A percentile compares a stretch with the other conserved stretches of the same genome.
phyloP scores from a whole-genome alignment of 2,797 vertebrate genomes.

The Gobio occitaniae region DNA sequence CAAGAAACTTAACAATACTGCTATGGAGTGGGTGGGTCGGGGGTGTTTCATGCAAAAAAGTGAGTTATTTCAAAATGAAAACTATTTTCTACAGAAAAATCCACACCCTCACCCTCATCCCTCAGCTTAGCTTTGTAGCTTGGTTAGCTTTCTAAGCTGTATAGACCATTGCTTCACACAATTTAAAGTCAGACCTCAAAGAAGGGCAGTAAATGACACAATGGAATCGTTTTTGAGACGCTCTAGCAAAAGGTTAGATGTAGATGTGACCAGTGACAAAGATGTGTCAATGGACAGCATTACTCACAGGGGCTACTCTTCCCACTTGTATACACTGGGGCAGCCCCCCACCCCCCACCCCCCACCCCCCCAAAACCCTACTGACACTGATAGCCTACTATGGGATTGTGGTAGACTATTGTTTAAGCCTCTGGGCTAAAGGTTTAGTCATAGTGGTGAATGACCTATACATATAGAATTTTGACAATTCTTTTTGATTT shows the following conservation, averaged over 20 bases:
- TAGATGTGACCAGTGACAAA: neutral
- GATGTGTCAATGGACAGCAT: conserved; percentile 35
- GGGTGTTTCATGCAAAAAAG: conserved; percentile 37
- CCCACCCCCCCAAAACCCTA: neutral
- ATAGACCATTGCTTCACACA: neutral
- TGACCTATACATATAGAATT: neutral
- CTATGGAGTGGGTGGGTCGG: neutral
- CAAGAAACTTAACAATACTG: conserved; percentile 30
- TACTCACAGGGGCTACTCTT: conserved; percentile 24
- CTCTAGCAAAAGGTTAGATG: neutral
- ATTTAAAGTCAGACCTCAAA: neutral
- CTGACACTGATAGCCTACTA: neutral
- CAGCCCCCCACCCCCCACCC: neutral
- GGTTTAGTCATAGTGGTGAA: neutral
- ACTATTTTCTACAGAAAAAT: neutral
- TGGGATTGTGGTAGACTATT: neutral
- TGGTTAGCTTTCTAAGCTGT: neutral
- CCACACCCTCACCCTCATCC: neutral
- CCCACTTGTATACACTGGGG: neutral
- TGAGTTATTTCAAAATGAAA: neutral
- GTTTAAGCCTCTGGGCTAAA: neutral
- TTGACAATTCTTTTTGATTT: neutral
- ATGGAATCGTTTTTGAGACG: neutral
- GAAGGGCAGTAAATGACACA: conserved; percentile 13
- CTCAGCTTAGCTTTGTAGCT: neutral